Evolutionary conservation across 2,888 invertebrate species (phyloP).

Genomic region (Nomada ferruginata): DNA sequence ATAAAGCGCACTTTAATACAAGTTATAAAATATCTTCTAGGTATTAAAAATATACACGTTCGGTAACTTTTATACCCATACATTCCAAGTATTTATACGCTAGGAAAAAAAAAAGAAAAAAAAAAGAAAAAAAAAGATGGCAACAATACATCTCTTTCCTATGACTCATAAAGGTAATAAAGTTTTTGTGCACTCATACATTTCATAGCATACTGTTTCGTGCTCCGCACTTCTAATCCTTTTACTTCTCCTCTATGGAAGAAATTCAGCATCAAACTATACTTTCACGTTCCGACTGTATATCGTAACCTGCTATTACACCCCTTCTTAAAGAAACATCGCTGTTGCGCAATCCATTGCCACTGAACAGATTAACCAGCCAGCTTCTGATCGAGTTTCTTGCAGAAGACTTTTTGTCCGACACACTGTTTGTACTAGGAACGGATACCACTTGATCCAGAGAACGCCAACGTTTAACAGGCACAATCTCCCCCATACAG

Average conservation of each 20-base stretch:
- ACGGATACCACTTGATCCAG: slow-evolving; percentile 88
- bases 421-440: slow-evolving; percentile 80
- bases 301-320: slow-evolving; percentile 85
- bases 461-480: slow-evolving; percentile 90
- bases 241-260: slow-evolving; percentile 10
- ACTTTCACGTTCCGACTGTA: slow-evolving; percentile 87
- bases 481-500: slow-evolving; percentile 75
- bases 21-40: slow-evolving; percentile 78
- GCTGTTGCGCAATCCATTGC: slow-evolving; percentile 89
- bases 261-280: slow-evolving; percentile 84
- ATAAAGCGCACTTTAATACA: slow-evolving; percentile 61
- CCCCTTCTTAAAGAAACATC: slow-evolving; percentile 86
- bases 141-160: slow-evolving; percentile 78
- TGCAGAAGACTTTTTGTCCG: slow-evolving; percentile 87
- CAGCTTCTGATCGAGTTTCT: slow-evolving; percentile 90
- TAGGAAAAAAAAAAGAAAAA: slow-evolving; percentile 64
- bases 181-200: slow-evolving; percentile 54
- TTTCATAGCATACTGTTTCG: slow-evolving; percentile 41
- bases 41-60: slow-evolving; percentile 82
- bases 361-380: slow-evolving; percentile 91
- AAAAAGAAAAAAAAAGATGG: slow-evolving; percentile 73
- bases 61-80: slow-evolving; percentile 83
- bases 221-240: slow-evolving; percentile 1
- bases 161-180: slow-evolving; percentile 68
- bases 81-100: slow-evolving; percentile 78